A percentile compares a stretch with the other conserved stretches of the same genome.
Evolutionary conservation across 2,888 invertebrate species (phyloP).

Genomic region (Epinotia ramella): DNA sequence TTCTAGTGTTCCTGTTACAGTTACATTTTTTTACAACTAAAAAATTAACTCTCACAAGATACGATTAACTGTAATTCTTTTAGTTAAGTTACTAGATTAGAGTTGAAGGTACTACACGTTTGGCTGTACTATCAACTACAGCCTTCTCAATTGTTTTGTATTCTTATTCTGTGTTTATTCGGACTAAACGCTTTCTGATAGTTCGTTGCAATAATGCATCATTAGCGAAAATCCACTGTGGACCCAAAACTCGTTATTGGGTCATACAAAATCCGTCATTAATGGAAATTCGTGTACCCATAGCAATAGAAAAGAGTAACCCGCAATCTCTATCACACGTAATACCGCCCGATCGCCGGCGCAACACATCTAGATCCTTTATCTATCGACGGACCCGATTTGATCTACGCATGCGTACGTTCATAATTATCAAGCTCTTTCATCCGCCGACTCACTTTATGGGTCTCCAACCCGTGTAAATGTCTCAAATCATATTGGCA

Average conservation of each 20-base stretch:
- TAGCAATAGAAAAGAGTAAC: constrained; percentile 18
- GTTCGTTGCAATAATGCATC: too few relatives aligned
- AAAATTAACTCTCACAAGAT: too few relatives aligned
- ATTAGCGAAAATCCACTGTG: not conserved
- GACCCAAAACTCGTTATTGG: not conserved
- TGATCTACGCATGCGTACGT: constrained; percentile 82
- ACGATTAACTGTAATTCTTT: too few relatives aligned
- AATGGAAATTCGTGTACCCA: not conserved
- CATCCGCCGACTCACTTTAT: constrained; percentile 81
- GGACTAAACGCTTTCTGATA: too few relatives aligned
- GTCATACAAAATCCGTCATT: too few relatives aligned
- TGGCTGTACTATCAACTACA: too few relatives aligned
- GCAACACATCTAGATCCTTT: constrained; percentile 77
- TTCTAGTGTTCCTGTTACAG: too few relatives aligned
- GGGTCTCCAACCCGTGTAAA: constrained; percentile 76
- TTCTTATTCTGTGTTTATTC: too few relatives aligned
- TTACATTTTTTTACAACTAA: too few relatives aligned
- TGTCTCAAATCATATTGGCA: constrained; percentile 78
- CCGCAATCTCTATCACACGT: constrained; percentile 51
- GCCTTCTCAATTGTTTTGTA: too few relatives aligned
- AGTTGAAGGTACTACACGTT: too few relatives aligned
- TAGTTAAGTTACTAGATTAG: too few relatives aligned
- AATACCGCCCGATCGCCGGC: constrained; percentile 63
- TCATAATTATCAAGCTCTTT: constrained; percentile 83
- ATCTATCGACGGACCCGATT: constrained; percentile 81